Evolutionary conservation across 2,797 vertebrate species (phyloP).

Genomic region (Buceros bicornis): DNA sequence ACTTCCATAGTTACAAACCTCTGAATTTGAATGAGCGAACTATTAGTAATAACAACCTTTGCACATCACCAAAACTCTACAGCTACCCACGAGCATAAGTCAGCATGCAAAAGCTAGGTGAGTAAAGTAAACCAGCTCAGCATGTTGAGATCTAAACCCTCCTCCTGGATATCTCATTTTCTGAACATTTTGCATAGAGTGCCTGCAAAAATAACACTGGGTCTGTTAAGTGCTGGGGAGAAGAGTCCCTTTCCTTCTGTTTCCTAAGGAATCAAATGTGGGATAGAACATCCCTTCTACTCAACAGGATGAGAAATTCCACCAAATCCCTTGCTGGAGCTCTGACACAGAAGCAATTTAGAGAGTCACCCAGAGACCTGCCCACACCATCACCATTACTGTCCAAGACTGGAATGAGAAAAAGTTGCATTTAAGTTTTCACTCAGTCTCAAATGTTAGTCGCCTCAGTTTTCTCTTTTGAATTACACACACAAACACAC

Average conservation of each 20-base stretch:
- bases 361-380: not conserved
- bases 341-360: not conserved
- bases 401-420: constrained; percentile 3
- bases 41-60: not conserved
- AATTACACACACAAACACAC: not conserved
- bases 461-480: not conserved
- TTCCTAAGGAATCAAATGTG: not conserved
- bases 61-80: not conserved
- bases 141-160: not conserved
- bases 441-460: not conserved
- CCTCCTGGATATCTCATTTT: not conserved
- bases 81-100: not conserved
- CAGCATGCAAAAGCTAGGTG: not conserved
- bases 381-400: not conserved
- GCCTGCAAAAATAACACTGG: not conserved
- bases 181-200: not conserved
- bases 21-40: not conserved
- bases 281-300: not conserved
- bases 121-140: not conserved
- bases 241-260: not conserved
- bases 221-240: not conserved
- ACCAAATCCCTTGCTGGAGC: not conserved
- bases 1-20: not conserved
- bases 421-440: not conserved
- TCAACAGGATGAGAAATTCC: not conserved